Evolutionary conservation across 1,140 invertebrate species (phyloP), one percentile per base, ranked within the genome.

Genomic region (Akabosia matsudoensis): DNA sequence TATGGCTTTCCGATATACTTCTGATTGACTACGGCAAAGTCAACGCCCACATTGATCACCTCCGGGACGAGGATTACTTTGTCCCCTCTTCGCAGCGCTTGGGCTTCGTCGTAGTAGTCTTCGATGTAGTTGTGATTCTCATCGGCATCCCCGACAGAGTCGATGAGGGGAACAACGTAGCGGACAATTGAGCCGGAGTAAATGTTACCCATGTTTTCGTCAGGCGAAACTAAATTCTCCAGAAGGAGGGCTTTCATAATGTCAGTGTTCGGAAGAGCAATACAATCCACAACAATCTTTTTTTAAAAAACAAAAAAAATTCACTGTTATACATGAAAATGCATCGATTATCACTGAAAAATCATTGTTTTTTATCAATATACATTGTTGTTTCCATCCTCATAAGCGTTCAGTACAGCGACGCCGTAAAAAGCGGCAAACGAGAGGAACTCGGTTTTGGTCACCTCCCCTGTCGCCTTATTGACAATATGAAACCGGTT

Each of bases 381-480:
- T n/a, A 34, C 33, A 45, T 45, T 51, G 22, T 72, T 72, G 24
- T 72, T 72, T 34, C 26, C 37, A 45, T 87, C 85, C 83, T 89
- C 88, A 79, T 86, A 89, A 3, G 86, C 83, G 80, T 89, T 89
- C 61, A 87, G 84, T 70, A 85, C 84, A 81, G 89, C 88, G 79
- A 88, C 87, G 37, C 84, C 83, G 82, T 89, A 88, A 78, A 88
- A 86, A 1, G 86, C 80, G 13, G 85, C 78, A 3, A 85, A 80
- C 1, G 84, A 78, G 18, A 84, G 77, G 78, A 85, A 87, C 14
- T 83, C 83, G 4, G 80, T 81, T 28, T 82, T 83, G 18, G 84
- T n/a, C 1, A 85, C 76, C 79, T 85, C 80, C 3, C 87, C 88
- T 52, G 84, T 87, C 14, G 72, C 79, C 73, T 87, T 86, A 33